Conservation (phyloP, 2,113 vertebrate species). For the Acanthisitta chloris region DNA sequence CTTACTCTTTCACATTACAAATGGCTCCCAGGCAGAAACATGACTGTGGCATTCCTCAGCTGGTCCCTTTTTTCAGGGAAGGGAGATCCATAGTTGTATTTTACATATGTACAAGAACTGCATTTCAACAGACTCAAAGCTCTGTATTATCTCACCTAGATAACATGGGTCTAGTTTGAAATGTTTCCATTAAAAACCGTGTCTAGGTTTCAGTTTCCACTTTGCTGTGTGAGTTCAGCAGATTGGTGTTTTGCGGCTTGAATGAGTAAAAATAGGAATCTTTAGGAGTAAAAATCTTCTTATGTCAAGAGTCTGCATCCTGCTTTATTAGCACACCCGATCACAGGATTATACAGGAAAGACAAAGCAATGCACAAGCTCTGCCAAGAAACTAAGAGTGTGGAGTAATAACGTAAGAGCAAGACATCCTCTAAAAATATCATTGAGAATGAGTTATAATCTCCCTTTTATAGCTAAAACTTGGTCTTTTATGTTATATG, state of each 20-base stretch:
- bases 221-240: not conserved
- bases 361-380: slow-evolving; percentile 17
- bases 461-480: slow-evolving; percentile 61
- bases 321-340: not conserved
- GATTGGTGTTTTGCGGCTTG: not conserved
- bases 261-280: not conserved
- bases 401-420: slow-evolving; percentile 41
- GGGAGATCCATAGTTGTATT: not conserved
- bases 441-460: slow-evolving; percentile 55
- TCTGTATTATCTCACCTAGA: not conserved
- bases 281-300: not conserved
- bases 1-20: not conserved
- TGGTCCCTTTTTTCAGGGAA: not conserved
- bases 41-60: not conserved
- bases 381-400: slow-evolving; percentile 11
- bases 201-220: not conserved
- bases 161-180: not conserved
- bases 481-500: slow-evolving; percentile 44
- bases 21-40: not conserved
- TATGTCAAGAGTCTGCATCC: not conserved
- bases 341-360: slow-evolving; percentile 42
- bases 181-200: not conserved
- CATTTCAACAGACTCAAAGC: not conserved
- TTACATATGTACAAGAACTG: not conserved
- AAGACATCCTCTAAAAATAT: slow-evolving; percentile 57